Evolutionary conservation across 2,113 vertebrate genomes (phyloP).

Genomic region (Oreotrochilus melanogaster): DNA sequence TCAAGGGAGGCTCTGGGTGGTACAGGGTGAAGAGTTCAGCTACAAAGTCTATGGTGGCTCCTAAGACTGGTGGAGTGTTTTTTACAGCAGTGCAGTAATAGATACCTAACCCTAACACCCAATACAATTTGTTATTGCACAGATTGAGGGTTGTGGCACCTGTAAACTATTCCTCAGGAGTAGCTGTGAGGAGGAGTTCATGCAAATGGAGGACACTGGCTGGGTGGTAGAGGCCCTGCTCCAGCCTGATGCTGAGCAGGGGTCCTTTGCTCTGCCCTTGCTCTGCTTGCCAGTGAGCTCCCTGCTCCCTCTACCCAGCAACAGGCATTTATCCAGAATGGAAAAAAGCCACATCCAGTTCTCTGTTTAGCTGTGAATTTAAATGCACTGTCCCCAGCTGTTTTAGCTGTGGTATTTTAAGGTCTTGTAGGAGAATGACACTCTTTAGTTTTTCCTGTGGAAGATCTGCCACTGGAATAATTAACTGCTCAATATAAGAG

Average conservation of each 20-base stretch:
- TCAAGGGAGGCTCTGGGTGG: background rate
- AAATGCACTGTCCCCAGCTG: background rate
- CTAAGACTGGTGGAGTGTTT: background rate
- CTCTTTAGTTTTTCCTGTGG: background rate
- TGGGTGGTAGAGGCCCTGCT: background rate
- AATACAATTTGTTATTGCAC: background rate
- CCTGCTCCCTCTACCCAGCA: background rate
- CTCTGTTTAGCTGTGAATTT: background rate
- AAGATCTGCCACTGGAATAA: background rate
- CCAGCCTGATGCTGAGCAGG: background rate
- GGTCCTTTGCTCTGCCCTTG: background rate
- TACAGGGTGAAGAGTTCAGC: background rate
- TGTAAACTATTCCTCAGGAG: background rate
- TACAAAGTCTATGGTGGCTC: background rate
- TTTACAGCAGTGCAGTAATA: background rate
- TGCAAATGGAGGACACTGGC: fast-evolving
- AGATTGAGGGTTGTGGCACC: background rate
- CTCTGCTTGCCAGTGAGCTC: background rate
- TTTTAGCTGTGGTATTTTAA: background rate
- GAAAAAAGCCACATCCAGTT: background rate
- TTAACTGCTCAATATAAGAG: background rate
- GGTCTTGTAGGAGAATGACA: background rate
- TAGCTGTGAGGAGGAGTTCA: background rate
- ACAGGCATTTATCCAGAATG: background rate
- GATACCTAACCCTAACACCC: background rate